Percentiles rank a stretch among this genome's conserved stretches.
Evolutionary conservation across 2,797 vertebrate species (phyloP).

Genomic region (Pseudochirops cupreus): DNA sequence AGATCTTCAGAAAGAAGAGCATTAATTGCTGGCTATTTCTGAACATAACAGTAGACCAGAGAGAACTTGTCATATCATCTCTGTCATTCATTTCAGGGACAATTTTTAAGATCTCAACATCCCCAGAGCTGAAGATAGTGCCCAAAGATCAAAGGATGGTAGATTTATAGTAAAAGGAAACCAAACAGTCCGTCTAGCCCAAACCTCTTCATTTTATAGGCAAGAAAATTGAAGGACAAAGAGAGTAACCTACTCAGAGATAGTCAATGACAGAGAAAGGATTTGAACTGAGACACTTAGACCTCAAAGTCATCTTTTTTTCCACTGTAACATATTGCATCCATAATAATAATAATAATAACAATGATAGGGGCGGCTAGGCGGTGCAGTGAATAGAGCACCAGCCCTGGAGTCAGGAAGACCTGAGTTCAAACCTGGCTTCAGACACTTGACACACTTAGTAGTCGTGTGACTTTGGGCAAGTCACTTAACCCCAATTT

Average conservation of each 20-base stretch:
- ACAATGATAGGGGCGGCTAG: too few relatives aligned
- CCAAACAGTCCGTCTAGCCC: background rate
- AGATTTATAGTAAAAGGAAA: background rate
- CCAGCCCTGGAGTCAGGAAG: too few relatives aligned
- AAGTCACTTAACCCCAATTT: too few relatives aligned
- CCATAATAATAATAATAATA: too few relatives aligned
- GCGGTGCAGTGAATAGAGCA: too few relatives aligned
- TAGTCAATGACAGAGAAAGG: too few relatives aligned
- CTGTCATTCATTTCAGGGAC: conserved; percentile 16
- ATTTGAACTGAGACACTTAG: background rate
- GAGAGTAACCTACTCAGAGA: background rate
- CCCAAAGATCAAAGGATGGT: background rate
- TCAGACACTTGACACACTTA: too few relatives aligned
- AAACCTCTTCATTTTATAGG: background rate
- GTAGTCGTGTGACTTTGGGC: too few relatives aligned
- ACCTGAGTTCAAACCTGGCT: too few relatives aligned
- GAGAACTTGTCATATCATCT: conserved; percentile 16
- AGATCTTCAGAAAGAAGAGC: conserved; percentile 32
- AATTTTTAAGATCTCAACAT: conserved; percentile 19
- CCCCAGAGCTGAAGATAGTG: background rate
- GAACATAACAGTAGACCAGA: conserved; percentile 44
- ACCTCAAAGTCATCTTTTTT: background rate
- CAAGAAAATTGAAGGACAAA: background rate
- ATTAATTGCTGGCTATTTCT: conserved; percentile 19
- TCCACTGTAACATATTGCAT: background rate